Evolutionary conservation across 2,888 invertebrate genomes (phyloP).

Genomic region (Gisinianus flammeolus): DNA sequence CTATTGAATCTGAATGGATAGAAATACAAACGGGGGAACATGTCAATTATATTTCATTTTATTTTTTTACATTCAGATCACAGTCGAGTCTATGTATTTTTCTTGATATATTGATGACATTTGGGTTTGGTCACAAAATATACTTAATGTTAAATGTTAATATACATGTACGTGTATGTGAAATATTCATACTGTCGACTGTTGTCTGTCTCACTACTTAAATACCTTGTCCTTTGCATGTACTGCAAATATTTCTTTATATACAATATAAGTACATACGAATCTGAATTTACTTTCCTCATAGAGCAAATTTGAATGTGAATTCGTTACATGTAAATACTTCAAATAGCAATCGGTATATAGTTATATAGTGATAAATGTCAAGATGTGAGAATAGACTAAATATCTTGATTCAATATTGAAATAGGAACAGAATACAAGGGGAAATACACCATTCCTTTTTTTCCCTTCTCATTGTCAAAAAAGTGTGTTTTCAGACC

Average conservation of each 20-base stretch:
- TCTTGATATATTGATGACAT: constrained; percentile 21
- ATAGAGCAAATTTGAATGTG: too few species aligned
- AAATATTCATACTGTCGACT: too few species aligned
- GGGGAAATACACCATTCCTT: not conserved
- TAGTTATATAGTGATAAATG: too few species aligned
- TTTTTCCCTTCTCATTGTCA: not conserved
- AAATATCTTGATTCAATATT: not conserved
- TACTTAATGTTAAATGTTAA: not conserved
- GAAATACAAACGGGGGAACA: constrained; percentile 4
- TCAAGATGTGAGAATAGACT: too few species aligned
- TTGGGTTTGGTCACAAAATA: constrained; percentile 20
- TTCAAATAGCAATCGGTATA: not conserved
- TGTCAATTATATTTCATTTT: constrained; percentile 25
- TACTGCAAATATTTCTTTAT: too few species aligned
- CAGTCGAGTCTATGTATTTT: constrained; percentile 15
- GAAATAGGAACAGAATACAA: not conserved
- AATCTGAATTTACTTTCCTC: too few species aligned
- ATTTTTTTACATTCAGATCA: constrained; percentile 8
- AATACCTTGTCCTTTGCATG: too few species aligned
- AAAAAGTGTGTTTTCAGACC: too few species aligned
- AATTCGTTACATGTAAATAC: too few species aligned
- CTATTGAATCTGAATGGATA: too few species aligned
- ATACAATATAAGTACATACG: too few species aligned
- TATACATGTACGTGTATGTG: not conserved
- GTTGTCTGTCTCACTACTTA: too few species aligned